Conservation (phyloP, 2,888 invertebrate species). For the Drosophila prolongata region DNA sequence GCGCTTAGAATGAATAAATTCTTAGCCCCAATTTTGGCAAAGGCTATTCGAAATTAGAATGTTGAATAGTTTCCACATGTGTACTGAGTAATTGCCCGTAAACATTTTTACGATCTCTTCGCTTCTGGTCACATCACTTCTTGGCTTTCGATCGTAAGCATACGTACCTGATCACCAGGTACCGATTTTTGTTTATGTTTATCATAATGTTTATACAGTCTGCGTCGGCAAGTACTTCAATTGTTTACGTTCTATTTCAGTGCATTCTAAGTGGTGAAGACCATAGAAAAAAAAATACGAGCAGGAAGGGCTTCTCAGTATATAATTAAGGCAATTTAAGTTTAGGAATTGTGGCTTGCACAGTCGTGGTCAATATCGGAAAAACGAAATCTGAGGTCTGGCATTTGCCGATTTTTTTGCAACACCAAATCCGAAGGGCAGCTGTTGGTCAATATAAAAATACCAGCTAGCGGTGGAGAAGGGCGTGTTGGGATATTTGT, state of each 20-base stretch:
- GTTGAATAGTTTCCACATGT: slow-evolving; percentile 17
- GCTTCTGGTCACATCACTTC: slow-evolving; percentile 2
- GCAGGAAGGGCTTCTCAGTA: neutral
- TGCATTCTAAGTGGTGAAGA: slow-evolving; percentile 28
- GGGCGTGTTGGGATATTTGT: neutral
- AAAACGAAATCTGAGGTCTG: neutral
- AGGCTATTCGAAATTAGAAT: slow-evolving; percentile 1
- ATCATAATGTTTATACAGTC: slow-evolving; percentile 26
- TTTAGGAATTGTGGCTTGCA: slow-evolving; percentile 2
- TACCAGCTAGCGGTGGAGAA: too few species aligned
- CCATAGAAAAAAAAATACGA: neutral
- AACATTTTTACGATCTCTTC: slow-evolving; percentile 23
- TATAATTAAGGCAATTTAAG: neutral
- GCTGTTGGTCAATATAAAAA: too few species aligned
- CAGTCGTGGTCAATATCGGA: neutral
- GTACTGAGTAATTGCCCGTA: slow-evolving; percentile 21
- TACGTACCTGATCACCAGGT: neutral
- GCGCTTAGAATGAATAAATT: neutral
- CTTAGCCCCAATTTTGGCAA: neutral
- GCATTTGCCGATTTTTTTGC: neutral
- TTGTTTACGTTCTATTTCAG: slow-evolving; percentile 23
- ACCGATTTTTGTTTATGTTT: slow-evolving; percentile 31
- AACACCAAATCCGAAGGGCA: too few species aligned
- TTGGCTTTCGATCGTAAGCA: neutral
- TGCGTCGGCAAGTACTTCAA: slow-evolving; percentile 21